Evolutionary conservation across 2,888 invertebrate genomes (phyloP).

Genomic region (Polydrusus cervinus): DNA sequence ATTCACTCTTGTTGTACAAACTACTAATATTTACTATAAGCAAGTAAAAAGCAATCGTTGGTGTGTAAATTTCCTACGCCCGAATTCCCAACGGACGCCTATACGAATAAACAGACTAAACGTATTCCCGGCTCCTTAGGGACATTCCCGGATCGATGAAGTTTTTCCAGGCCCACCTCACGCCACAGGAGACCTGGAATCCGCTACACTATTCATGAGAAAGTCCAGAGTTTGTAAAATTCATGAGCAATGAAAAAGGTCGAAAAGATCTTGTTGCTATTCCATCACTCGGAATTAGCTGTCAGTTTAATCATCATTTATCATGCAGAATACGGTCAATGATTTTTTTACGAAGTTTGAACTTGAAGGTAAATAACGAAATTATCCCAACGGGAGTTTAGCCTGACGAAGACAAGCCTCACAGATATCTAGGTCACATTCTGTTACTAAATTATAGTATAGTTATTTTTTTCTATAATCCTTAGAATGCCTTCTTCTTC

Average conservation of each 20-base stretch:
- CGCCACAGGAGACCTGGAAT: conserved; percentile 47
- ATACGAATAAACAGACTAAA: conserved; percentile 52
- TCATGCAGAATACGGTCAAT: conserved; percentile 27
- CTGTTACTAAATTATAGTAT: too few species aligned
- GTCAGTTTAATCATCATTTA: conserved; percentile 53
- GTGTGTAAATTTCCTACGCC: too few species aligned
- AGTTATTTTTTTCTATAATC: too few species aligned
- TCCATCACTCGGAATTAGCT: conserved; percentile 49
- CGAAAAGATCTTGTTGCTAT: conserved; percentile 43
- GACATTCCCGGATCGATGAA: conserved; percentile 44
- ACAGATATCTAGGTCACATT: too few species aligned
- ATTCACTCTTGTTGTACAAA: too few species aligned
- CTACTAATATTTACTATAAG: too few species aligned
- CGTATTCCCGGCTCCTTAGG: conserved; percentile 45
- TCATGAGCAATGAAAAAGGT: conserved; percentile 51
- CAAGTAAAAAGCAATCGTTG: conserved; percentile 28
- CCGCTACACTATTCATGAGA: conserved; percentile 54
- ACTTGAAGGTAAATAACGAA: conserved; percentile 6
- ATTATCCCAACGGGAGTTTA: not conserved
- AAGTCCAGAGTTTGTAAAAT: conserved; percentile 51
- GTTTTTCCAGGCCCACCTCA: conserved; percentile 40
- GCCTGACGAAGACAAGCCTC: not conserved
- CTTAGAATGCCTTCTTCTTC: too few species aligned
- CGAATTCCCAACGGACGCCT: conserved; percentile 45
- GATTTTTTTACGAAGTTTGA: conserved; percentile 12